Conservation (phyloP, 2,797 vertebrate species). For the Pelobates cultripes region DNA sequence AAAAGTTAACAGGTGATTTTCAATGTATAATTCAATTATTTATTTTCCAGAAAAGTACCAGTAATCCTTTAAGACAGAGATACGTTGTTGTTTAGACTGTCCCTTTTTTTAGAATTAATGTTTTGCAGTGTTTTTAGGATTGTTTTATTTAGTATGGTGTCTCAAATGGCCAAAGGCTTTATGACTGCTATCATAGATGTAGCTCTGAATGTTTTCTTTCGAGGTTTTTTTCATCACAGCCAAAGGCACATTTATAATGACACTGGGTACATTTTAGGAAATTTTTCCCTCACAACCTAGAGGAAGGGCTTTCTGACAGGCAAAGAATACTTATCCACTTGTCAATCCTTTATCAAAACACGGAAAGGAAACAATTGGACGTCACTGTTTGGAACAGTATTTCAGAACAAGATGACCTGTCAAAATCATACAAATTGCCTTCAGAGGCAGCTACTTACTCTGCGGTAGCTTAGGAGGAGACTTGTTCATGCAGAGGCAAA, state of each 20-base stretch:
- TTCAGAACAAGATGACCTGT: slow-evolving; percentile 18
- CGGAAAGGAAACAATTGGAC: slow-evolving; percentile 28
- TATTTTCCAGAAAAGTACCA: too few relatives aligned
- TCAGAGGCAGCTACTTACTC: not conserved
- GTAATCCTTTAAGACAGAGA: too few relatives aligned
- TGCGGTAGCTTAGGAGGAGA: slow-evolving; percentile 6
- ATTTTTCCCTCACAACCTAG: slow-evolving; percentile 14
- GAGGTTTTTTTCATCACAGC: not conserved
- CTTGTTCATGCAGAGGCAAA: slow-evolving; percentile 2
- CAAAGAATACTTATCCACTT: slow-evolving; percentile 35
- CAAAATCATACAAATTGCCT: slow-evolving; percentile 4
- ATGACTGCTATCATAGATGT: too few relatives aligned
- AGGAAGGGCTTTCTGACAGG: slow-evolving; percentile 20
- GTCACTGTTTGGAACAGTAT: slow-evolving; percentile 24
- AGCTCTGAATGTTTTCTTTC: not conserved
- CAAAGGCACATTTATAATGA: slow-evolving; percentile 13
- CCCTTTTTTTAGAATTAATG: too few relatives aligned
- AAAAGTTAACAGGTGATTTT: too few relatives aligned
- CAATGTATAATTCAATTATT: too few relatives aligned
- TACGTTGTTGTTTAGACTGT: too few relatives aligned
- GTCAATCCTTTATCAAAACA: slow-evolving; percentile 32
- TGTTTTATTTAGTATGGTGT: too few relatives aligned
- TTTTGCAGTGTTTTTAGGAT: too few relatives aligned
- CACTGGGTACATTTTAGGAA: not conserved
- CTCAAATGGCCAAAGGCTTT: too few relatives aligned